These are phyloP conservation scores for Lophius americanus DNA, from an alignment of 2,797 vertebrate species.

Conservation along the genomic window DNA sequence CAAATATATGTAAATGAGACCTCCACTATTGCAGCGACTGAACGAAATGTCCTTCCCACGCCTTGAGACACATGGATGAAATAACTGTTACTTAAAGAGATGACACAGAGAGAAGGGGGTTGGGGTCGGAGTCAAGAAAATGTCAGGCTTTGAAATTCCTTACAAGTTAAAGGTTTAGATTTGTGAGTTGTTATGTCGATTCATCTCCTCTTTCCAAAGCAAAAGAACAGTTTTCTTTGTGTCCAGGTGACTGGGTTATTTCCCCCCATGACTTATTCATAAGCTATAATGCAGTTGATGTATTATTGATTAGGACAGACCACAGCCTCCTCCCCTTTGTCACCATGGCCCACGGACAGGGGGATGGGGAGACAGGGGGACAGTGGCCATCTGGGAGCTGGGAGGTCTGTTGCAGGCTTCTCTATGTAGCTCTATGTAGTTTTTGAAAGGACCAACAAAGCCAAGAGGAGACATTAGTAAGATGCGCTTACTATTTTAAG, in stretches of 20 bases:
- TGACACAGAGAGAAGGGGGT: slow-evolving; percentile 15
- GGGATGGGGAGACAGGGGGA: slow-evolving; percentile 35
- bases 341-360: slow-evolving; percentile 54
- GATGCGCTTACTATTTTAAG: no score
- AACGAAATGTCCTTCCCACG: slow-evolving; percentile 70
- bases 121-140: slow-evolving; percentile 35
- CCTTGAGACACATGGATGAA: slow-evolving; percentile 66
- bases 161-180: slow-evolving; percentile 53
- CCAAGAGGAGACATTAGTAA: slow-evolving; percentile 35
- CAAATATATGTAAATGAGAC: slow-evolving; percentile 57
- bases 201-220: slow-evolving; percentile 50
- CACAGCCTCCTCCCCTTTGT: slow-evolving; percentile 65
- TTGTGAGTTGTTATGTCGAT: slow-evolving; percentile 53
- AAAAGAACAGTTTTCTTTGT: slow-evolving; percentile 50
- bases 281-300: slow-evolving; percentile 75
- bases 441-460: slow-evolving; percentile 48
- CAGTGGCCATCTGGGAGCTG: slow-evolving; percentile 26
- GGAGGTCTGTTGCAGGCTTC: slow-evolving; percentile 7
- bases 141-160: slow-evolving; percentile 61
- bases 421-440: slow-evolving; percentile 11
- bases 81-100: slow-evolving; percentile 58
- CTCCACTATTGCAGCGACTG: slow-evolving; percentile 52
- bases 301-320: slow-evolving; percentile 80
- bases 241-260: slow-evolving; percentile 49
- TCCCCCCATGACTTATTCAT: slow-evolving; percentile 78